A percentile compares a stretch with the other conserved stretches of the same genome.
phyloP scores from a whole-genome alignment of 2,888 invertebrate species.

The Timema cristinae region DNA sequence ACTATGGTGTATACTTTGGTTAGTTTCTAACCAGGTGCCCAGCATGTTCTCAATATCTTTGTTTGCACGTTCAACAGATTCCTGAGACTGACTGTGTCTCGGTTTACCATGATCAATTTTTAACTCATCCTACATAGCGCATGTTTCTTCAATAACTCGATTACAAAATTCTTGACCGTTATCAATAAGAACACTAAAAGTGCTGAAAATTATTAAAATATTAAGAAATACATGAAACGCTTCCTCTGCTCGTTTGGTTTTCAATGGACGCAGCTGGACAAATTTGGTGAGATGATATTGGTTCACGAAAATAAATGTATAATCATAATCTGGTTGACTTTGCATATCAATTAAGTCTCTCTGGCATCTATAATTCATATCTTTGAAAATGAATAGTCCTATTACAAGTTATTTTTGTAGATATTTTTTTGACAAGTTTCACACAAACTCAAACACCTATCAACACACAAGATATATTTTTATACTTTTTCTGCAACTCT shows the following conservation, averaged over 20 bases:
- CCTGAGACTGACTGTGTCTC: constrained; percentile 38
- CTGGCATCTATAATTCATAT: constrained; percentile 40
- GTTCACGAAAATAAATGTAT: constrained; percentile 42
- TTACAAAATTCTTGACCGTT: constrained; percentile 38
- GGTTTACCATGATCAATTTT: constrained; percentile 43
- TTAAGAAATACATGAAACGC: constrained; percentile 40
- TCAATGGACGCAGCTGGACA: constrained; percentile 38
- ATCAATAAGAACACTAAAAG: constrained; percentile 35
- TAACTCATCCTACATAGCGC: constrained; percentile 38
- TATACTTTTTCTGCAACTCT: neutral
- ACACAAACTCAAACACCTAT: neutral
- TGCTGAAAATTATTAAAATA: constrained; percentile 42
- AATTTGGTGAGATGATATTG: constrained; percentile 41
- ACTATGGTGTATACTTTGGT: constrained; percentile 39
- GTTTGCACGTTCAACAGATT: constrained; percentile 38
- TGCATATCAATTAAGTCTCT: constrained; percentile 43
- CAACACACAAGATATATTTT: neutral
- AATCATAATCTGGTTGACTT: constrained; percentile 36
- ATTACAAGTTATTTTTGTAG: constrained; percentile 20
- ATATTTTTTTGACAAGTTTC: neutral
- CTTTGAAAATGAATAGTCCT: constrained; percentile 28
- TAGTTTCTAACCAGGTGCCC: constrained; percentile 40
- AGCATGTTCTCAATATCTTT: constrained; percentile 12
- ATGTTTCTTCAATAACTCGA: constrained; percentile 28
- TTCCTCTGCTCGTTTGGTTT: constrained; percentile 38